phyloP scores from a whole-genome alignment of 2,113 vertebrate genomes.

The Alligator mississippiensis region DNA sequence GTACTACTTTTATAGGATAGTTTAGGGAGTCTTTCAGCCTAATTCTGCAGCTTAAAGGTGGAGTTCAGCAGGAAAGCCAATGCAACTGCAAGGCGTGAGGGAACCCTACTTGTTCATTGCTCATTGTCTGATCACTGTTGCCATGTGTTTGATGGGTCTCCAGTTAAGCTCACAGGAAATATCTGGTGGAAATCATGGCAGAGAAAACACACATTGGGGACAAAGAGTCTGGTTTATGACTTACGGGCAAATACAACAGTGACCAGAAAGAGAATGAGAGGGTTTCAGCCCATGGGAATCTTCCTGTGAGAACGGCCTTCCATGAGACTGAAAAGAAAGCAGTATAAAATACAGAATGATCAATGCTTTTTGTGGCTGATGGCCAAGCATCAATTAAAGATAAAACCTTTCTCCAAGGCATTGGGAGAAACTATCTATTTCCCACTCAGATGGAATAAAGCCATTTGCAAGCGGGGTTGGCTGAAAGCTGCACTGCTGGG shows the following conservation, averaged over 20 bases:
- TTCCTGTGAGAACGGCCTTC: neutral
- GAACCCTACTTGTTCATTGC: rapidly evolving
- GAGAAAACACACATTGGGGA: rapidly evolving
- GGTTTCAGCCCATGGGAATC: neutral
- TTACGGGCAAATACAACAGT: rapidly evolving
- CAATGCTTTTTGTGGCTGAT: constrained; percentile 12
- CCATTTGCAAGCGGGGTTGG: constrained; percentile 39
- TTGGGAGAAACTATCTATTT: neutral
- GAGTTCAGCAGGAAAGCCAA: rapidly evolving
- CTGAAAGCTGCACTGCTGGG: constrained; percentile 25
- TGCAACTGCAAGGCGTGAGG: rapidly evolving
- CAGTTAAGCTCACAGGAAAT: neutral
- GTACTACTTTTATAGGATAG: neutral
- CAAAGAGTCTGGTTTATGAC: rapidly evolving
- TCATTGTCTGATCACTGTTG: neutral
- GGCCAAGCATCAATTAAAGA: constrained; percentile 72
- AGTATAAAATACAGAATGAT: neutral
- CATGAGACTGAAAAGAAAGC: neutral
- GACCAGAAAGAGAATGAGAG: neutral
- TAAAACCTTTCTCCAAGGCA: neutral
- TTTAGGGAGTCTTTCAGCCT: neutral
- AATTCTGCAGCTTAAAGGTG: neutral
- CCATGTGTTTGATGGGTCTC: neutral
- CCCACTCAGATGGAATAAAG: neutral
- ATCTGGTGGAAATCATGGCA: rapidly evolving